phyloP scores from a whole-genome alignment of 2,888 invertebrate genomes.

The Neoaliturus tenellus region DNA sequence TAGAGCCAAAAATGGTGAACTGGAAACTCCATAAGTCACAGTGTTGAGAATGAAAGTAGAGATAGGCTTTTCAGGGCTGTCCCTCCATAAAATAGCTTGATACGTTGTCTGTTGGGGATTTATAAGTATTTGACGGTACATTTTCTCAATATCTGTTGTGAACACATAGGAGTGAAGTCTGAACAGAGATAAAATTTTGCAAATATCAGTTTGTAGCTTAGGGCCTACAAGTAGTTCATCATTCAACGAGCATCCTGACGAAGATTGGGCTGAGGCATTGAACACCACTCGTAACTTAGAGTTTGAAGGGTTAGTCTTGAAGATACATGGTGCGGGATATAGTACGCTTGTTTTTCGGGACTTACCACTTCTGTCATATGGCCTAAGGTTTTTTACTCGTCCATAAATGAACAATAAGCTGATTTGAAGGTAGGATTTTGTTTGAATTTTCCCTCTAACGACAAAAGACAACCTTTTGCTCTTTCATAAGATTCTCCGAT shows the following conservation, averaged over 20 bases:
- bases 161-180: background rate
- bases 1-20: conserved; percentile 54
- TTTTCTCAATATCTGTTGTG: conserved; percentile 25
- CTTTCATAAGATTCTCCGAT: too few species aligned
- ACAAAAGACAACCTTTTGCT: too few species aligned
- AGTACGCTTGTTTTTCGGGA: too few species aligned
- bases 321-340: too few species aligned
- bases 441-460: too few species aligned
- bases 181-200: conserved; percentile 37
- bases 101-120: background rate
- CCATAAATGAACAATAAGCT: too few species aligned
- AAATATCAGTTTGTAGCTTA: conserved; percentile 58
- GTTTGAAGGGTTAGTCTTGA: too few species aligned
- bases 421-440: too few species aligned
- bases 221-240: conserved; percentile 63
- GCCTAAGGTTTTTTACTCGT: too few species aligned
- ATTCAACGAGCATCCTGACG: conserved; percentile 58
- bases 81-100: conserved; percentile 34
- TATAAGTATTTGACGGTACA: conserved; percentile 12
- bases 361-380: too few species aligned
- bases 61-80: background rate
- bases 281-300: conserved; percentile 66
- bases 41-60: conserved; percentile 43
- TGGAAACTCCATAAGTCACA: conserved; percentile 51
- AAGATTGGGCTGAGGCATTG: conserved; percentile 64